Evolutionary conservation across 2,888 invertebrate genomes (phyloP).

Genomic region (Strigamia crassipes): DNA sequence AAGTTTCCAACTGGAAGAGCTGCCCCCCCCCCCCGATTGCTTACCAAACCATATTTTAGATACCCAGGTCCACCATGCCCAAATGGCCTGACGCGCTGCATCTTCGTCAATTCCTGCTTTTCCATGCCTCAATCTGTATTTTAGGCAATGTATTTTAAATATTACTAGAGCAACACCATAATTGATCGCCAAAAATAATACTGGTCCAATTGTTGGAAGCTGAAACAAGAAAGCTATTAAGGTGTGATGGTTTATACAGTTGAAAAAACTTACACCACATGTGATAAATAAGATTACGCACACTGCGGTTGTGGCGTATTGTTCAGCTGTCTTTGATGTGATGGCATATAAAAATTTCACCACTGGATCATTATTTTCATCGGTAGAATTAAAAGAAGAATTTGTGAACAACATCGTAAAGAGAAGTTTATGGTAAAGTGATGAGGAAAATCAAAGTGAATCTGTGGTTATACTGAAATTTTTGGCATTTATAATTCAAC

Average conservation of each 20-base stretch:
- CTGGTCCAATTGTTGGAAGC: not conserved
- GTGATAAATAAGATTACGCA: not conserved
- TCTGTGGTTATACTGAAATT: too few relatives aligned
- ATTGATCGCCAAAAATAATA: not conserved
- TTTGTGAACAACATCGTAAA: too few relatives aligned
- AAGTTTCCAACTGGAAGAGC: too few relatives aligned
- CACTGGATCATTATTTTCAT: not conserved
- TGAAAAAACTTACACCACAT: too few relatives aligned
- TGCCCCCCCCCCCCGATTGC: too few relatives aligned
- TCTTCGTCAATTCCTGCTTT: not conserved
- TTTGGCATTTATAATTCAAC: too few relatives aligned
- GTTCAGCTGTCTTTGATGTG: not conserved
- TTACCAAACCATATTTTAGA: not conserved
- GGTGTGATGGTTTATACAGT: too few relatives aligned
- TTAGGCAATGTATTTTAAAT: not conserved
- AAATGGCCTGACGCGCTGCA: not conserved
- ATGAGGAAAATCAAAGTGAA: too few relatives aligned
- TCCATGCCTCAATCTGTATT: not conserved
- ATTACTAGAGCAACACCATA: not conserved
- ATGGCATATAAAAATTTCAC: not conserved
- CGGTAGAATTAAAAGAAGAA: not conserved
- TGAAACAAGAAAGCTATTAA: too few relatives aligned
- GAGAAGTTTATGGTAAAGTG: too few relatives aligned
- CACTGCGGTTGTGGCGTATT: not conserved
- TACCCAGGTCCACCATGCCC: not conserved